Evolutionary conservation across 2,113 vertebrate species (phyloP).

Genomic region (crab-eating macaque (Macaca fascicularis)): DNA sequence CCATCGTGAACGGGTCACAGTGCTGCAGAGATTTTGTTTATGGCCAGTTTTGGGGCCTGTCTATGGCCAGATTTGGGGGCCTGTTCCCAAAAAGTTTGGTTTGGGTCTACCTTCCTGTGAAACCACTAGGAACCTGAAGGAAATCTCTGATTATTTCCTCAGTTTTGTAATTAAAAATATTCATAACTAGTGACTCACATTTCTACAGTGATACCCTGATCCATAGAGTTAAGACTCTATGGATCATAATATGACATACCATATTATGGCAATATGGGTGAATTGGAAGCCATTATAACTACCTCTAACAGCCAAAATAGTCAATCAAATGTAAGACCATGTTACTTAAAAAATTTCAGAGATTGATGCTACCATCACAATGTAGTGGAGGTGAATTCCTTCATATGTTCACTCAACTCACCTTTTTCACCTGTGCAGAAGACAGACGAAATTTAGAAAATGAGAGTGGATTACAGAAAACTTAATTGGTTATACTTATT

Average conservation of each 20-base stretch:
- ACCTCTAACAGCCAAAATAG: neutral
- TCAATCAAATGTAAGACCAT: neutral
- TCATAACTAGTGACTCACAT: neutral
- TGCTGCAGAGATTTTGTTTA: too few species aligned
- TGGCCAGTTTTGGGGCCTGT: too few species aligned
- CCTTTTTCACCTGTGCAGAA: neutral
- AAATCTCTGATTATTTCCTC: neutral
- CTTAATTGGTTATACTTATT: neutral
- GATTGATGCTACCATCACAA: neutral
- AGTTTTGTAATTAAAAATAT: neutral
- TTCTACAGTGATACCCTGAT: neutral
- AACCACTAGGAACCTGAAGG: neutral
- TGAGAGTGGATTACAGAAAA: neutral
- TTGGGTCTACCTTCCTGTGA: neutral
- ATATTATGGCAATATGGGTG: neutral
- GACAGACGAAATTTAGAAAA: neutral
- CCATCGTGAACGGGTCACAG: too few species aligned
- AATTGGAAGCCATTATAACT: neutral
- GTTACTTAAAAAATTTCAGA: neutral
- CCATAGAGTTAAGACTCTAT: neutral
- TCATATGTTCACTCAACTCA: neutral
- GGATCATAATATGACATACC: too few species aligned
- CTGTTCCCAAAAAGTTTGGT: neutral
- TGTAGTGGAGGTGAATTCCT: neutral
- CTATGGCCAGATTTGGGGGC: too few species aligned